Base-by-base conservation (phyloP, 2,113 vertebrate genomes). In the Clarias batrachus region DNA sequence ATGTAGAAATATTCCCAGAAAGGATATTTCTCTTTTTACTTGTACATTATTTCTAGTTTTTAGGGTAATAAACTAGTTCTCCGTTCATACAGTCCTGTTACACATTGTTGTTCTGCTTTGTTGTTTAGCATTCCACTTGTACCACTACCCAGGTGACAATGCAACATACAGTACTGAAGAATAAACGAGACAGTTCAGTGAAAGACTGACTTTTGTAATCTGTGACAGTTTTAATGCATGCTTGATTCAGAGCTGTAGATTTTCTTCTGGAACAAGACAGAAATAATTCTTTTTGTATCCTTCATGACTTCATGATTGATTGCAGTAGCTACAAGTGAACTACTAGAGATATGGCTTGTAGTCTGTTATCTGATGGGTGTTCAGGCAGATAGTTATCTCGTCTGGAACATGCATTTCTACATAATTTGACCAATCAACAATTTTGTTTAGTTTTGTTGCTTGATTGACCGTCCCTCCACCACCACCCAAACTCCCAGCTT, bases 221-320 rank as follows among this genome's bases (percentile, higher is more conserved):
- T 57, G 14, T 77, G 71, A 77, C 71, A 73, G 62, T 86, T 82
- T 80, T 73, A 85, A 66, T 83, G 48, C 56, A 79, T 52, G 30
- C 48, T 80, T 37, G 80, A 85, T 37, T 79, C 65, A 79, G 52
- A 70, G 62, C 66, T 74, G 81, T 81, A 48, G 56, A 57, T 76
- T 77, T 79, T 85, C 12, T n/a, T 21, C 11, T 89, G 66, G 71
- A 27, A 89, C 63, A 52, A 25, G 48, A 81, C 82, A 30, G 59
- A 73, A 62, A 54, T 84, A 66, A 68, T 68, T 85, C 68, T 59
- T 81, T 80, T 85, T 70, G 63, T 41, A 82, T 73, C 16, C 37
- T 60, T 73, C 37, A 17, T 59, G 59, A 86, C 37, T 81, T 63
- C 37, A 37, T 81, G 85, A 86, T 81, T 86, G 85, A 80, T 73